Evolutionary conservation across 2,797 vertebrate species (phyloP).

Genomic region (Acanthis flammea): DNA sequence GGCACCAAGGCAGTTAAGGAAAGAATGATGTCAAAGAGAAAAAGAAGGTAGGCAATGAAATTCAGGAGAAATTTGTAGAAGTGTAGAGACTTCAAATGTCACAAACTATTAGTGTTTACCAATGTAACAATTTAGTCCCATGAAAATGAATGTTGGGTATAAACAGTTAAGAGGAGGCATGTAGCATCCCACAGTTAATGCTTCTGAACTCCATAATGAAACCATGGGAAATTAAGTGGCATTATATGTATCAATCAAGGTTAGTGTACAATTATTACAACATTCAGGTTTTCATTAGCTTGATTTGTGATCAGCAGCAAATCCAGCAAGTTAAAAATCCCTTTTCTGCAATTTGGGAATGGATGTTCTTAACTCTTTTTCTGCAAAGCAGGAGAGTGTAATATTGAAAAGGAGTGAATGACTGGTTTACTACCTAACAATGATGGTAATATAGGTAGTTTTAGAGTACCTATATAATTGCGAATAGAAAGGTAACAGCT

Average conservation of each 20-base stretch:
- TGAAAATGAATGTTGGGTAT: not conserved
- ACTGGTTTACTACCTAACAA: not conserved
- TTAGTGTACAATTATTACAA: not conserved
- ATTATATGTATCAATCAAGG: not conserved
- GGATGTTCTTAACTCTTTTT: not conserved
- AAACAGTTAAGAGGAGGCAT: not conserved
- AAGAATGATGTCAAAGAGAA: not conserved
- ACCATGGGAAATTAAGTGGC: not conserved
- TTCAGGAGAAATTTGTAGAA: not conserved
- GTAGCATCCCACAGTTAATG: not conserved
- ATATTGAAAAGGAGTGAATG: not conserved
- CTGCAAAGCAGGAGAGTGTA: not conserved
- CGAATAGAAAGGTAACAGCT: not conserved
- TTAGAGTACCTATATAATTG: not conserved
- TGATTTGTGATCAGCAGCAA: not conserved
- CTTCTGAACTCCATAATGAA: not conserved
- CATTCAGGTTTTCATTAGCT: not conserved
- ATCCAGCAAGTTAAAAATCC: not conserved
- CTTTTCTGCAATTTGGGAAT: not conserved
- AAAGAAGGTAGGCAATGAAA: not conserved
- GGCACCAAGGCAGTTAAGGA: not conserved
- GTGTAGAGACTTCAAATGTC: not conserved
- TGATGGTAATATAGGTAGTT: not conserved
- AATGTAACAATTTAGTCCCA: not conserved
- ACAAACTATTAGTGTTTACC: not conserved